Percentiles rank a stretch among this genome's conserved stretches.
These are phyloP conservation scores for Noturus placidus DNA, from an alignment of 2,113 vertebrate genomes.

Conservation along the genomic window DNA sequence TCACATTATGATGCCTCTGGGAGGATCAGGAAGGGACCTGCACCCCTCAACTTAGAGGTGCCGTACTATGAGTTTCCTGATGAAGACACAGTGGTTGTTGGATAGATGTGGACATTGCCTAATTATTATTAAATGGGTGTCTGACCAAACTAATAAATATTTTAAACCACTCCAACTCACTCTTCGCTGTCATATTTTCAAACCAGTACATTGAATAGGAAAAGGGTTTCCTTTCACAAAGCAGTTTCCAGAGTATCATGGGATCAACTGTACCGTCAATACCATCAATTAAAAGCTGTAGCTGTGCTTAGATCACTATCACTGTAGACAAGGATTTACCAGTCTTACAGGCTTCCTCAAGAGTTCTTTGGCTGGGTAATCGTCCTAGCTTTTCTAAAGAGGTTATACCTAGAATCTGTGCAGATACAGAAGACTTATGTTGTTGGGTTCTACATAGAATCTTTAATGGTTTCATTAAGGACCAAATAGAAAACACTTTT, in stretches of 20 bases:
- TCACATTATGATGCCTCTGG: slow-evolving; percentile 93
- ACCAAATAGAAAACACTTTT: background rate
- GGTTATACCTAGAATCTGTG: background rate
- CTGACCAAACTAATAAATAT: slow-evolving; percentile 40
- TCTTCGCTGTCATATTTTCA: background rate
- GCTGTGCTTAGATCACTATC: background rate
- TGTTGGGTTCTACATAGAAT: background rate
- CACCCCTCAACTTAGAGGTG: slow-evolving; percentile 89
- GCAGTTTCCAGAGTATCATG: background rate
- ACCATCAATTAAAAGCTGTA: background rate
- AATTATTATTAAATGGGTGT: background rate
- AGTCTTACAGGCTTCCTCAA: background rate
- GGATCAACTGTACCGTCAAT: background rate
- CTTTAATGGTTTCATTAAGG: background rate
- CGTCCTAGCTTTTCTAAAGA: background rate
- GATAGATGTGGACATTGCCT: slow-evolving; percentile 15
- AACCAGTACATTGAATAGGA: background rate
- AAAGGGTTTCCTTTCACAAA: background rate
- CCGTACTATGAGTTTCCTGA: slow-evolving; percentile 81
- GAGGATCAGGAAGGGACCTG: slow-evolving; percentile 88
- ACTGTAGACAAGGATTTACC: background rate
- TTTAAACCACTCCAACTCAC: slow-evolving; percentile 9
- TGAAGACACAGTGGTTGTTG: slow-evolving; percentile 83
- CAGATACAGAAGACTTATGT: background rate
- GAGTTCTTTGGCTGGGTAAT: background rate